These are phyloP conservation scores for Bruchidius siliquastri DNA, from an alignment of 2,888 invertebrate genomes.

Conservation along the genomic window DNA sequence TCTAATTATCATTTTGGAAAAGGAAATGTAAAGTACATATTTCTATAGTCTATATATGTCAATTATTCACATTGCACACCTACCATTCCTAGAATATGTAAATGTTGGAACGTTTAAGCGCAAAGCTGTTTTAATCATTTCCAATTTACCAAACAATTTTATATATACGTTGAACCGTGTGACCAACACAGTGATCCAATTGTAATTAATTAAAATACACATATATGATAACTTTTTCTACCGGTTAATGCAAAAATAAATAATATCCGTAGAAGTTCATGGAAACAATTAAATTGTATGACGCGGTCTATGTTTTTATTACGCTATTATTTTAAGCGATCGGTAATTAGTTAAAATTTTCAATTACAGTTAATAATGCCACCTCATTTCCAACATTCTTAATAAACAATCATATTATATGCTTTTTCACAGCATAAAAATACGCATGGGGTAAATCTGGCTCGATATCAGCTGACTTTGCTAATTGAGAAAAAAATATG, in stretches of 20 bases:
- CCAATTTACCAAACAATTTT: constrained; percentile 1
- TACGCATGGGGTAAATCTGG: background rate
- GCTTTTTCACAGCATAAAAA: background rate
- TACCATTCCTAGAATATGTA: too few relatives aligned
- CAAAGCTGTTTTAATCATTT: too few relatives aligned
- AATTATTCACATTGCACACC: too few relatives aligned
- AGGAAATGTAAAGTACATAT: too few relatives aligned
- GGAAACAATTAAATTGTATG: background rate
- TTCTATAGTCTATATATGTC: too few relatives aligned
- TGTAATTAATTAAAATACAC: background rate
- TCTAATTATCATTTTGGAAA: too few relatives aligned
- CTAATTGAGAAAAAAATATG: background rate
- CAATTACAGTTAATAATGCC: background rate
- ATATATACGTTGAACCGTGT: background rate
- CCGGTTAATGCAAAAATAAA: background rate
- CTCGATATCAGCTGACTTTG: background rate
- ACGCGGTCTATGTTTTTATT: background rate
- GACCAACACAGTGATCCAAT: background rate
- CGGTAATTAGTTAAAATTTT: background rate
- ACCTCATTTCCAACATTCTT: background rate
- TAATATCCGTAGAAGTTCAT: background rate
- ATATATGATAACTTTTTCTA: background rate
- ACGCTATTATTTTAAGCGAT: background rate
- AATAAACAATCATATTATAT: background rate
- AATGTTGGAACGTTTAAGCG: too few relatives aligned